Conservation (phyloP, 2,113 vertebrate species). For the Lasiurus borealis region DNA sequence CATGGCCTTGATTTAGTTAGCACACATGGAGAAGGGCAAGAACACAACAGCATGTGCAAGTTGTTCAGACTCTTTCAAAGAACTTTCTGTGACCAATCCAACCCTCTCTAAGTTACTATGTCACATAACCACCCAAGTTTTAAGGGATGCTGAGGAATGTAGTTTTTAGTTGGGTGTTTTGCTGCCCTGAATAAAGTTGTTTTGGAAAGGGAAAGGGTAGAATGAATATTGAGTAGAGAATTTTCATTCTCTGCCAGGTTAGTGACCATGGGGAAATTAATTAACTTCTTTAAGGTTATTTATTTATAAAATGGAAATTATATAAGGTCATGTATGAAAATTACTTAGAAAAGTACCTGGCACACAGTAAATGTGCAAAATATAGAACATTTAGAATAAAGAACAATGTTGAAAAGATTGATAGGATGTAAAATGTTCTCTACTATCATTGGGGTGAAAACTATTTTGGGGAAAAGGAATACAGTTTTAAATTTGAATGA, state of each 20-base stretch:
- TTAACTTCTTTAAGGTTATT: not conserved
- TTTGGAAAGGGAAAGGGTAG: not conserved
- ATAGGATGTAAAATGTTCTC: not conserved
- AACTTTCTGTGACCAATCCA: not conserved
- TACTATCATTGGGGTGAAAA: not conserved
- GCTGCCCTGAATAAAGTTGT: not conserved
- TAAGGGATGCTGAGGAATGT: not conserved
- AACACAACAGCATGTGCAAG: not conserved
- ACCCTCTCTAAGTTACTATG: not conserved
- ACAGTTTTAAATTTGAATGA: not conserved
- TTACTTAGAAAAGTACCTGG: not conserved
- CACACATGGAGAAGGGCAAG: not conserved
- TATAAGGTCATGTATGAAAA: not conserved
- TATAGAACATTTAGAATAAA: not conserved
- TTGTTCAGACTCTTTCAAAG: constrained; percentile 28
- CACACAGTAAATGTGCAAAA: not conserved
- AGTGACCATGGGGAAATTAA: not conserved
- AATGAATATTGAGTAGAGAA: not conserved
- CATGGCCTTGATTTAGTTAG: not conserved
- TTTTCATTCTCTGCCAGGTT: not conserved
- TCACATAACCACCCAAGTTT: not conserved
- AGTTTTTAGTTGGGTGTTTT: constrained; percentile 31
- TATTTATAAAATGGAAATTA: constrained; percentile 38
- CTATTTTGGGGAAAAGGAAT: not conserved
- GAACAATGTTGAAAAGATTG: not conserved